Conservation (phyloP, 2,888 invertebrate species). For the Plebejus melissa region DNA sequence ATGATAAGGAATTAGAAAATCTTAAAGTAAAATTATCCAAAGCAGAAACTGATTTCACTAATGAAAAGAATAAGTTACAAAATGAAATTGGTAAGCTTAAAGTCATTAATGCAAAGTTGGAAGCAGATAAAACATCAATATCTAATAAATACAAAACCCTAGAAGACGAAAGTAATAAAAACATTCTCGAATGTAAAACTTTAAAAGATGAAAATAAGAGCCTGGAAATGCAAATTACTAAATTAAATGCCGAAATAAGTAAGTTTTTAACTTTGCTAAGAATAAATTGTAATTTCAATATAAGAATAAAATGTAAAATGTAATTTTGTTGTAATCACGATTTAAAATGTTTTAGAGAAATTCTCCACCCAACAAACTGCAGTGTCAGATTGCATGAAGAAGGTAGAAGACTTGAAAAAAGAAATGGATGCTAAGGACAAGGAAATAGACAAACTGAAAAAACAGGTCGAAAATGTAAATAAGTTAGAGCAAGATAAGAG, state of each 20-base stretch:
- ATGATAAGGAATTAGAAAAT: slow-evolving; percentile 76
- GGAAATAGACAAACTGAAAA: slow-evolving; percentile 79
- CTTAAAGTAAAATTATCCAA: slow-evolving; percentile 71
- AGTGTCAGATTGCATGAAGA: slow-evolving; percentile 77
- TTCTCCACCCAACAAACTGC: slow-evolving; percentile 76
- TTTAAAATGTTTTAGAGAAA: slow-evolving; percentile 63
- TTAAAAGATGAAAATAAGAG: slow-evolving; percentile 82
- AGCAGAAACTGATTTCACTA: slow-evolving; percentile 71
- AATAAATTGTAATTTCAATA: not conserved
- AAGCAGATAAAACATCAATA: slow-evolving; percentile 65
- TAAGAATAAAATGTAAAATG: not conserved
- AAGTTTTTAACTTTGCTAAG: slow-evolving; percentile 43
- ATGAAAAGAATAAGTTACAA: slow-evolving; percentile 71
- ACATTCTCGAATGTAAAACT: slow-evolving; percentile 66
- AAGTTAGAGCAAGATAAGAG: slow-evolving; percentile 77
- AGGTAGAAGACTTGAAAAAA: slow-evolving; percentile 81
- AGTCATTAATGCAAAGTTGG: slow-evolving; percentile 68
- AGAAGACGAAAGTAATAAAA: slow-evolving; percentile 65
- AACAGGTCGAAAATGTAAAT: slow-evolving; percentile 72
- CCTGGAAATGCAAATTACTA: slow-evolving; percentile 79
- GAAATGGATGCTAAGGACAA: slow-evolving; percentile 83
- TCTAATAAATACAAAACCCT: slow-evolving; percentile 53
- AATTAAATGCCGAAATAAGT: slow-evolving; percentile 81
- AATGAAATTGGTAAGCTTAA: slow-evolving; percentile 75
- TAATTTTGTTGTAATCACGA: not conserved